Conservation (phyloP, 2,797 vertebrate genomes). For the Siniperca obscura region DNA sequence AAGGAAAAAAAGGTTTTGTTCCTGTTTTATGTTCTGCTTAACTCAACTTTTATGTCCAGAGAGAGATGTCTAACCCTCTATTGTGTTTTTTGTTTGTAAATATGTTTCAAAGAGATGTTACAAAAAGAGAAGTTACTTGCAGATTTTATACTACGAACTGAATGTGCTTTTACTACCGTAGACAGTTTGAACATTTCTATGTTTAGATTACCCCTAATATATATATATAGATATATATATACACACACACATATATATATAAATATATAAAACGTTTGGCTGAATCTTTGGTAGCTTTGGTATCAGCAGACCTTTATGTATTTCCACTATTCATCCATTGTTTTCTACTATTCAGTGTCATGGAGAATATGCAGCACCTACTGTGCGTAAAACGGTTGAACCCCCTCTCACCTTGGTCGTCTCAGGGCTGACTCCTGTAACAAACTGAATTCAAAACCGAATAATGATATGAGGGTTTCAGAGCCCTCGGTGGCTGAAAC, state of each 20-base stretch:
- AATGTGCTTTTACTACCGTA: slow-evolving; percentile 88
- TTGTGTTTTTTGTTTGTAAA: slow-evolving; percentile 80
- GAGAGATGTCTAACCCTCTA: slow-evolving; percentile 68
- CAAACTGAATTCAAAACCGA: slow-evolving; percentile 37
- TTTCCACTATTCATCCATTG: slow-evolving; percentile 73
- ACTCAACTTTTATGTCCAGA: slow-evolving; percentile 70
- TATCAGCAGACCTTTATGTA: slow-evolving; percentile 79
- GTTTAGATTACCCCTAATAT: slow-evolving; percentile 74
- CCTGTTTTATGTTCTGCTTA: slow-evolving; percentile 66
- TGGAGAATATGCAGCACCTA: slow-evolving; percentile 77
- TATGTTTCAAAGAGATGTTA: slow-evolving; percentile 83
- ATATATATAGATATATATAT: slow-evolving; percentile 26
- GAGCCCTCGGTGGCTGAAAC: slow-evolving; percentile 41
- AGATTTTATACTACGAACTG: slow-evolving; percentile 89
- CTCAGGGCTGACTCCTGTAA: slow-evolving; percentile 65
- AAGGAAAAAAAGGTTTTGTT: slow-evolving; percentile 49
- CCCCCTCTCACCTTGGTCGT: slow-evolving; percentile 74
- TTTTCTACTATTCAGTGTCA: slow-evolving; percentile 79
- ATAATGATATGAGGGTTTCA: slow-evolving; percentile 41
- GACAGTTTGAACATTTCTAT: slow-evolving; percentile 79
- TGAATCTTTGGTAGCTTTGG: slow-evolving; percentile 83
- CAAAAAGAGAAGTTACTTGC: slow-evolving; percentile 83
- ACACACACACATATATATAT: slow-evolving; percentile 25
- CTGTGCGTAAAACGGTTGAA: slow-evolving; percentile 56
- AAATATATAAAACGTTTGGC: slow-evolving; percentile 60